Conservation (phyloP, 2,113 vertebrate species). For the Tringa solitaria region DNA sequence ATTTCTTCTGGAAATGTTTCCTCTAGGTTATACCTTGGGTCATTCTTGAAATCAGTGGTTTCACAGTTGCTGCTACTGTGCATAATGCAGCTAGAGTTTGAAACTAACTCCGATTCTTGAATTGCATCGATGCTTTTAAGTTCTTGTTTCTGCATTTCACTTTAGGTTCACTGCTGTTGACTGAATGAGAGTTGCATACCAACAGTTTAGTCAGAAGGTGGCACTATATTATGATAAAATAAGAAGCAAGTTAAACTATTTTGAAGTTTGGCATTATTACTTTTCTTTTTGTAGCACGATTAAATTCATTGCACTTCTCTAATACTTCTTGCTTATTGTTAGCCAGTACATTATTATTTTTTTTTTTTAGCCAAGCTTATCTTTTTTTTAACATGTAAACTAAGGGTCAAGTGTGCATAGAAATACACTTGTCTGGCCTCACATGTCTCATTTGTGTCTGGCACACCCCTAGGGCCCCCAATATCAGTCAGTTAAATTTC, state of each 20-base stretch:
- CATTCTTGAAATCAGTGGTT: not conserved
- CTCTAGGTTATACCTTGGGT: not conserved
- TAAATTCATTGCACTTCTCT: not conserved
- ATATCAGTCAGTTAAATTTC: not conserved
- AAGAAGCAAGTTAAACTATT: not conserved
- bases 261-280: not conserved
- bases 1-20: not conserved
- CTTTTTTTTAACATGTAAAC: not conserved
- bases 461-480: rapidly evolving
- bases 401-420: not conserved
- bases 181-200: not conserved
- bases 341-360: not conserved
- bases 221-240: not conserved
- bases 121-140: not conserved
- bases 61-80: not conserved
- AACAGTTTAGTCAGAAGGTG: conserved; percentile 22
- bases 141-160: not conserved
- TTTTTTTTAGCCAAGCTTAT: not conserved
- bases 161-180: not conserved
- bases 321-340: not conserved
- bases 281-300: not conserved
- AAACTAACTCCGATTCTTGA: not conserved
- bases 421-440: not conserved
- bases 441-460: not conserved
- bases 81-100: not conserved